A percentile compares a stretch with the other conserved stretches of the same genome.
These are phyloP conservation scores for Standfussiana lucernea DNA, from an alignment of 2,888 invertebrate genomes.

Conservation along the genomic window DNA sequence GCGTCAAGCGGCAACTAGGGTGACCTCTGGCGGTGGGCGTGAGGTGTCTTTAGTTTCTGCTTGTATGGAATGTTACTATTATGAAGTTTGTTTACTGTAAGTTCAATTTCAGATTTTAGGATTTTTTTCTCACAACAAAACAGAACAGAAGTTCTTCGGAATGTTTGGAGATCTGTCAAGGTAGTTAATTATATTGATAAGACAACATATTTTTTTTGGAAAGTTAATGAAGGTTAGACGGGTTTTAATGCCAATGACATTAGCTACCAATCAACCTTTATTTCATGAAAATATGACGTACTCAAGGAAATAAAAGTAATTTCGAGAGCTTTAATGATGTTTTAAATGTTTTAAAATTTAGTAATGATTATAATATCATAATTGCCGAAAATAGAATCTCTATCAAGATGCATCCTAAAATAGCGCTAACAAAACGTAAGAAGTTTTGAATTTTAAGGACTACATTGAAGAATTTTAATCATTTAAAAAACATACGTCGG, in stretches of 20 bases:
- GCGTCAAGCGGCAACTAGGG: constrained; percentile 9
- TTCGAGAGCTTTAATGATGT: neutral
- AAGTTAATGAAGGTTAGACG: neutral
- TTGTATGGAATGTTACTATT: neutral
- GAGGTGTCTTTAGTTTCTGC: constrained; percentile 1
- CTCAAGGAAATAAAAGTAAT: neutral
- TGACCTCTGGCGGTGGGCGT: constrained; percentile 25
- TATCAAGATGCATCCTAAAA: neutral
- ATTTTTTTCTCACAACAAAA: too few species aligned
- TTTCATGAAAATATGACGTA: neutral
- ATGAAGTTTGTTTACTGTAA: neutral
- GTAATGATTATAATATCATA: neutral
- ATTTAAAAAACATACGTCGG: neutral
- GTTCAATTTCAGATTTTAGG: neutral
- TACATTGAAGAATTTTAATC: neutral
- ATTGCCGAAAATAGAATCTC: neutral
- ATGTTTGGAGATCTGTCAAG: neutral
- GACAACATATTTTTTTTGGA: neutral
- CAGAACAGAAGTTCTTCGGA: too few species aligned
- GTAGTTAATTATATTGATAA: neutral
- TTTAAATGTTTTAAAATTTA: neutral
- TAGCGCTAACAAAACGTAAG: neutral
- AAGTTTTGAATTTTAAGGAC: neutral
- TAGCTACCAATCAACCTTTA: neutral
- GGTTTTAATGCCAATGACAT: neutral